Evolutionary conservation across 2,113 vertebrate species (phyloP).

Genomic region (Scartelaos histophorus): DNA sequence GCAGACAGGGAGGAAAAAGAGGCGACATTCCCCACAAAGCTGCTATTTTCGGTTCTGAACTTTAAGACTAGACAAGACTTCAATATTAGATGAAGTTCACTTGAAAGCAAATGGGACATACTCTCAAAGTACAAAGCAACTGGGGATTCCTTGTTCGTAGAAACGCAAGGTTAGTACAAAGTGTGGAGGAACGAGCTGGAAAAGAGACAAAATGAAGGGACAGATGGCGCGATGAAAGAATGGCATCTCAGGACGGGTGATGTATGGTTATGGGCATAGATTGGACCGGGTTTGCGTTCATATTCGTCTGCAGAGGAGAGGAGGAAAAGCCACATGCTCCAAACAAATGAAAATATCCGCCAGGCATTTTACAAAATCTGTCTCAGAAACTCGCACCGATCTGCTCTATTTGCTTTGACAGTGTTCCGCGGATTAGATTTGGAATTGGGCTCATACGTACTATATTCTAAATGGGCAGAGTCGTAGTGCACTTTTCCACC

Average conservation of each 20-base stretch:
- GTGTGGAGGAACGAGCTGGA: constrained; percentile 21
- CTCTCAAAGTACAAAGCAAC: constrained; percentile 35
- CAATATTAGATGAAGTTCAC: constrained; percentile 65
- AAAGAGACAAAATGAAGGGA: constrained; percentile 4
- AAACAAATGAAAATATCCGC: constrained; percentile 45
- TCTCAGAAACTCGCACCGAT: constrained; percentile 24
- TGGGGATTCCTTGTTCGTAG: constrained; percentile 46
- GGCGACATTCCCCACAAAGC: background rate
- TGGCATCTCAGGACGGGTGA: constrained; percentile 17
- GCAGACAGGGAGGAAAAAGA: background rate
- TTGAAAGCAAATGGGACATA: constrained; percentile 55
- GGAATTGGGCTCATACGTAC: constrained; percentile 8
- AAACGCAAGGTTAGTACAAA: constrained; percentile 39
- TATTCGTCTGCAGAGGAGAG: background rate
- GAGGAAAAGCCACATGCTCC: constrained; percentile 21
- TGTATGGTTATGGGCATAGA: constrained; percentile 28
- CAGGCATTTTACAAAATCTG: constrained; percentile 30
- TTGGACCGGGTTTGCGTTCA: background rate
- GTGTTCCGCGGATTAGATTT: constrained; percentile 36
- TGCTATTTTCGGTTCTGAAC: constrained; percentile 8
- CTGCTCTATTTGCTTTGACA: constrained; percentile 47
- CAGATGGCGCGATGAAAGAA: constrained; percentile 25
- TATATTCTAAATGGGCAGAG: background rate
- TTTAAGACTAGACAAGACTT: constrained; percentile 46
- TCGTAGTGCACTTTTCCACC: background rate